Evolutionary conservation across 2,888 invertebrate species (phyloP), one percentile per base, ranked within the genome.

Genomic region (Chrysolina americana): DNA sequence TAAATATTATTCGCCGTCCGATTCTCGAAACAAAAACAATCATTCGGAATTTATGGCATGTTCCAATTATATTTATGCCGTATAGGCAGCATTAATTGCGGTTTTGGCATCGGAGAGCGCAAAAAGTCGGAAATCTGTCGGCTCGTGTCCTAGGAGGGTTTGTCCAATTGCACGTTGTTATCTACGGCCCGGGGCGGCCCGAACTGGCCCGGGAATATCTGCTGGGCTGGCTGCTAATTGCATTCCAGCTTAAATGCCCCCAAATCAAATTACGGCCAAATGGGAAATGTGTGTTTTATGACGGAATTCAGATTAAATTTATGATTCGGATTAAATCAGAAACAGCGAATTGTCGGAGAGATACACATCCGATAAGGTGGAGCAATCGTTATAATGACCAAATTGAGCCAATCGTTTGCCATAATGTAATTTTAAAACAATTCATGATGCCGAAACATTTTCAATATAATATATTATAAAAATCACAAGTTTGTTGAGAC

Each of bases 1-100:
- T 56, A 59, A 28, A 6, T 21, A 53, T 53, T 9, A 53, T 53
- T 53, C 19, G 19, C 19, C 17, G 5, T 17, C n/a, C 59, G 59
- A 59, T 59, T 28, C n/a, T 15, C 28, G 28, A 59, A 59, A 59
- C 36, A 59, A 59, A 77, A 81, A 80, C 78, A 79, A 82, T 78
- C 79, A 73, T 68, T 68, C 50, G 28, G 68, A 78, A 83, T 83
- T 83, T 82, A 83, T 81, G 73, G 82, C 79, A 77, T 75, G 79
- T 81, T 80, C 80, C 79, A 78, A 80, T 82, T 79, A 82, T 83
- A 83, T 83, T 83, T 83, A 83, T 80, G 79, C 79, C 73, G 75
- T 79, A 74, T 72, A 64, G 69, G 77, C 74, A 68, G 76, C 82
- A 81, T 83, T 82, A 83, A 83, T 81, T 80, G 80, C 74, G 81